A percentile compares a stretch with the other conserved stretches of the same genome.
These are phyloP conservation scores for Sebastes cheni DNA, from an alignment of 2,797 vertebrate species.

Conservation along the genomic window DNA sequence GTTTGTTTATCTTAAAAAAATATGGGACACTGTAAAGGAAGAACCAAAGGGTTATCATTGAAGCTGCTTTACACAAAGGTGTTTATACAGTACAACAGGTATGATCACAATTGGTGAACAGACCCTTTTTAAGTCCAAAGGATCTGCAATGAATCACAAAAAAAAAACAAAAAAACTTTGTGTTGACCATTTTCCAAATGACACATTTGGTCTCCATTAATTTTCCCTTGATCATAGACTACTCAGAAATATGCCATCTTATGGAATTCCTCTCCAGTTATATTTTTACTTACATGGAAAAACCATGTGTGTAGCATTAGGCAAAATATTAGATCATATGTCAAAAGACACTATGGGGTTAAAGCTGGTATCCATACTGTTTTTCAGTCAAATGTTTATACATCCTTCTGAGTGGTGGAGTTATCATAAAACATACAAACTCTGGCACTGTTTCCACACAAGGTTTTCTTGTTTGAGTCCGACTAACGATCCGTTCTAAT, in stretches of 20 bases:
- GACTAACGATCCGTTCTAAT: background rate
- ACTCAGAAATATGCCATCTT: constrained; percentile 79
- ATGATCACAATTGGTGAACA: background rate
- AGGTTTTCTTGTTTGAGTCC: background rate
- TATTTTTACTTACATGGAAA: constrained; percentile 62
- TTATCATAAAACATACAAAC: background rate
- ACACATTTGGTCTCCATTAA: background rate
- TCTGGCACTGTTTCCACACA: background rate
- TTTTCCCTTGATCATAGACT: background rate
- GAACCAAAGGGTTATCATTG: background rate
- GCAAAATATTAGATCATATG: constrained; percentile 8
- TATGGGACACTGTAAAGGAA: background rate
- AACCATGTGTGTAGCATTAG: constrained; percentile 78
- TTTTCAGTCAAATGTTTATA: background rate
- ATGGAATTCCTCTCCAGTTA: constrained; percentile 84
- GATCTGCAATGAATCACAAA: background rate
- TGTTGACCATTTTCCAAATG: background rate
- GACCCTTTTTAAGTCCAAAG: background rate
- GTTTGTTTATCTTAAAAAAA: background rate
- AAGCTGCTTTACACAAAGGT: too few species aligned
- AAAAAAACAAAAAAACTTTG: too few species aligned
- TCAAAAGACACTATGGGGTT: constrained; percentile 31
- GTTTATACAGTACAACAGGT: background rate
- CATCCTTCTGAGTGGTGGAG: background rate
- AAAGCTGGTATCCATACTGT: constrained; percentile 58